Evolutionary conservation across 2,797 vertebrate genomes (phyloP), one percentile per base, ranked within the genome.

Genomic region (Enteromius mattozi): DNA sequence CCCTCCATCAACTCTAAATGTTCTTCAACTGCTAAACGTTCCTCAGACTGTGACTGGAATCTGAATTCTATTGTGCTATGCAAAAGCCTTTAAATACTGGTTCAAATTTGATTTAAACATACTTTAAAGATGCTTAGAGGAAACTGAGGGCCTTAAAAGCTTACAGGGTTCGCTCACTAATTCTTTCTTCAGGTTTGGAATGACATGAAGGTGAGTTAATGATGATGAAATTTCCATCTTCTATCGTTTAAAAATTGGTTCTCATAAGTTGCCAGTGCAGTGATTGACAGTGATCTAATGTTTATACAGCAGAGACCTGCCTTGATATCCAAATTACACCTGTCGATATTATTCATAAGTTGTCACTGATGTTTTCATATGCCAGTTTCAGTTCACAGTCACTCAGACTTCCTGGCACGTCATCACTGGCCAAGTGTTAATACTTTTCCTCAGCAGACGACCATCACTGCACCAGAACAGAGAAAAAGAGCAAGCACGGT

Each of bases 401-500:
- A 40, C 6, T 27, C 33, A 30, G 82, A 83, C 47, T 63, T 68
- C 19, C 12, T 59, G 63, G 24, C 40, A 88, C 56, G 37, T 78
- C 12, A 80, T 82, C 88, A 91, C 89, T 88, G 91, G 91, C n/a
- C 85, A 86, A 65, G n/a, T 33, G 85, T 68, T 93, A 90, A 94
- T 91, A 86, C 88, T 93, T 93, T 84, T 91, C 88, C 91, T 88
- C 90, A 85, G 80, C 35, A 87, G 91, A 93, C 92, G 91, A 89
- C 90, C 92, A 91, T 92, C 93, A 90, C 89, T 93, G n/a, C 88
- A 92, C 93, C 91, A 92, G 89, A 89, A 87, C 85, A 88, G 81
- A 89, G 91, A 93, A 94, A 94, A 93, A 93, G 85, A 54, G 86
- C 40, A 85, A 90, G 88, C 85, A 68, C 78, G 94, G 95, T 96